Conservation (phyloP, 2,113 vertebrate genomes). For the Caracal caracal region DNA sequence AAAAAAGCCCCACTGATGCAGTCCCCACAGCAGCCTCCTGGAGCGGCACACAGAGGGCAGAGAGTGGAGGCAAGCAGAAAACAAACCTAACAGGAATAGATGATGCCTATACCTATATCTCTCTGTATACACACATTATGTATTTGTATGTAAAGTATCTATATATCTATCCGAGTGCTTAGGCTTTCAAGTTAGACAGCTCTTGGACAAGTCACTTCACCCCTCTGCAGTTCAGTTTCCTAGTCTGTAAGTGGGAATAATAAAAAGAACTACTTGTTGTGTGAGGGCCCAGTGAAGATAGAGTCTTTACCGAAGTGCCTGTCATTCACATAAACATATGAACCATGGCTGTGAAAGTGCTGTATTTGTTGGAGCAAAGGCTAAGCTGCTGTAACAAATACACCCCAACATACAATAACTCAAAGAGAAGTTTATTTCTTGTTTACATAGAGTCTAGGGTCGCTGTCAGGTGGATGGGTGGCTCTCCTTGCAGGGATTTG, state of each 20-base stretch:
- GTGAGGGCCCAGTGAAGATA: not conserved
- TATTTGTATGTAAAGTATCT: not conserved
- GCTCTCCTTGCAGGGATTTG: not conserved
- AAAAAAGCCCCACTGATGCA: not conserved
- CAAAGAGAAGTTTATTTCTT: not conserved
- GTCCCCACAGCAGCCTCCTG: not conserved
- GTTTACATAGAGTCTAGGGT: not conserved
- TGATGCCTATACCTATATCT: not conserved
- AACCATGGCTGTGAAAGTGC: not conserved
- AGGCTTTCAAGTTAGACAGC: not conserved
- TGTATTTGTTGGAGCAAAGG: not conserved
- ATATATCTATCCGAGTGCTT: not conserved
- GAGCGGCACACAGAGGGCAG: not conserved
- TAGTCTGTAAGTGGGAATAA: not conserved
- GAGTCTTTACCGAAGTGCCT: not conserved
- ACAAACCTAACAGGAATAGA: not conserved
- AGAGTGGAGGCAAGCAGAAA: not conserved
- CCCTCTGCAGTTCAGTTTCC: not conserved
- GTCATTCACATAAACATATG: not conserved
- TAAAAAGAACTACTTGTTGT: not conserved
- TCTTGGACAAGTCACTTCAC: not conserved
- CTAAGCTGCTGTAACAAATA: conserved; percentile 27
- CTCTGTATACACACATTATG: not conserved
- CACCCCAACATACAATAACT: not conserved
- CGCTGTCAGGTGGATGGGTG: not conserved